Percentiles rank a stretch among this genome's conserved stretches.
Evolutionary conservation across 2,888 invertebrate genomes (phyloP).

Genomic region (Netelia fuscicornis): DNA sequence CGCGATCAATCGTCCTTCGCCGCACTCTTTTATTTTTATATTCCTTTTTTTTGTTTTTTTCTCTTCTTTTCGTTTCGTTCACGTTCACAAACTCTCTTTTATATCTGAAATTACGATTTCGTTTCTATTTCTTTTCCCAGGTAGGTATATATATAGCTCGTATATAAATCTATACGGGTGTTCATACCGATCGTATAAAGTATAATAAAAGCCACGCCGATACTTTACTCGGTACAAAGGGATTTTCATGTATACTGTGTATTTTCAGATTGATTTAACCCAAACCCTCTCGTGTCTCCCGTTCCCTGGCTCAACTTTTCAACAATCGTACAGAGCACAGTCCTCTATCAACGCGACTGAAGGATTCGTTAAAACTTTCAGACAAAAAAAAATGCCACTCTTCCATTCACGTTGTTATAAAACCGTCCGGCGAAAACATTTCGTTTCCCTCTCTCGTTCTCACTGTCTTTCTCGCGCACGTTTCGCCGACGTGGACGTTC

Average conservation of each 20-base stretch:
- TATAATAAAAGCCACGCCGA: constrained; percentile 6
- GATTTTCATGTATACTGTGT: background rate
- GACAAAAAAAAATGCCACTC: constrained; percentile 1
- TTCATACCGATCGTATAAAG: background rate
- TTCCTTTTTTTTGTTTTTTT: background rate
- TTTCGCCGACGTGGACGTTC: background rate
- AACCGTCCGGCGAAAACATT: constrained; percentile 25
- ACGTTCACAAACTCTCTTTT: constrained; percentile 36
- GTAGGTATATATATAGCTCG: background rate
- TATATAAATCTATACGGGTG: background rate
- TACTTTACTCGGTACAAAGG: constrained; percentile 33
- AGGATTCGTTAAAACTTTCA: constrained; percentile 69
- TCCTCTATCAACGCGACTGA: constrained; percentile 21
- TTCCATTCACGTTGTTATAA: constrained; percentile 5
- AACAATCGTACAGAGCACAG: constrained; percentile 3
- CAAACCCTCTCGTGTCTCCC: constrained; percentile 12
- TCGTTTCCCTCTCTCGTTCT: background rate
- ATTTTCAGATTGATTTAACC: constrained; percentile 41
- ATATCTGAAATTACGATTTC: constrained; percentile 53
- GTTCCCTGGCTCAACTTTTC: background rate
- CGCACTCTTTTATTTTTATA: constrained; percentile 11
- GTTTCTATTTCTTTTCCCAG: background rate
- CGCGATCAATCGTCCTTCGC: constrained; percentile 4
- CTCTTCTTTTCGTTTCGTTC: background rate
- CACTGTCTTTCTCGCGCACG: background rate